Evolutionary conservation across 2,797 vertebrate genomes (phyloP).

Genomic region (Catostomus latipinnis): DNA sequence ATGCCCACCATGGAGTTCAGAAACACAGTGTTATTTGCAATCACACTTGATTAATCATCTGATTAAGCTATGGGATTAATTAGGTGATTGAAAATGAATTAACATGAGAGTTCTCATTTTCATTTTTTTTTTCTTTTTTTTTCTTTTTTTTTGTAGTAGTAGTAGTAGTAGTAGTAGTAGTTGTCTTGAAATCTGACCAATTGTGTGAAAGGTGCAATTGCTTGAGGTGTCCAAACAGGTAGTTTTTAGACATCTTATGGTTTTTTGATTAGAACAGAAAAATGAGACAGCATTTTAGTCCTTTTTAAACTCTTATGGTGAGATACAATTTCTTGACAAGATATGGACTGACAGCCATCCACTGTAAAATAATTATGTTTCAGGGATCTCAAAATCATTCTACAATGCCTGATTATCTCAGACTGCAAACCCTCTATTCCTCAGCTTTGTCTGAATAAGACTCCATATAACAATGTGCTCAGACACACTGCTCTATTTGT

Average conservation of each 20-base stretch:
- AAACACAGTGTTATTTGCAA: neutral
- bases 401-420: neutral
- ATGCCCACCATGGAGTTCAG: too few species aligned
- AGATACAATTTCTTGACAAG: neutral
- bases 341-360: neutral
- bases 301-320: too few species aligned
- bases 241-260: neutral
- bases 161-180: too few species aligned
- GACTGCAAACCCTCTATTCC: too few species aligned
- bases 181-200: neutral
- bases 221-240: neutral
- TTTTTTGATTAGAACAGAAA: neutral
- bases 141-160: too few species aligned
- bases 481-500: too few species aligned
- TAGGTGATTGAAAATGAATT: neutral
- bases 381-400: neutral
- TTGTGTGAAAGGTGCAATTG: neutral
- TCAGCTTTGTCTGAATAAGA: too few species aligned
- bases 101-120: neutral
- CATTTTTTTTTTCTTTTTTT: too few species aligned
- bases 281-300: too few species aligned
- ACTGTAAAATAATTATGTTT: neutral
- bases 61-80: neutral
- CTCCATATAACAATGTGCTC: too few species aligned
- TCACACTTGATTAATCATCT: neutral